These are phyloP conservation scores for Phytoseiulus persimilis DNA, from an alignment of 2,888 invertebrate species.

Conservation along the genomic window DNA sequence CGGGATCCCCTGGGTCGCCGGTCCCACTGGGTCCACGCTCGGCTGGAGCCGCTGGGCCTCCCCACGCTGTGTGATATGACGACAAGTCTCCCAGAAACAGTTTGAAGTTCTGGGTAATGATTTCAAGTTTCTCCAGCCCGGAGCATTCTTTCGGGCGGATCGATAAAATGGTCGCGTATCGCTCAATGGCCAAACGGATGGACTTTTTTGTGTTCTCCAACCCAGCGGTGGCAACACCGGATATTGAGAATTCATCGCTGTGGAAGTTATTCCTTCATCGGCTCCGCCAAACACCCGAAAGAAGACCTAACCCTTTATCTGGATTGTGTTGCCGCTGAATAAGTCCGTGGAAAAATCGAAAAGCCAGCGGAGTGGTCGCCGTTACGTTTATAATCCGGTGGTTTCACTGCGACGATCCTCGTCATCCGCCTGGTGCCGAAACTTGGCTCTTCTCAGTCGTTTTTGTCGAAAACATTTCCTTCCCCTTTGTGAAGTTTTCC, in stretches of 20 bases:
- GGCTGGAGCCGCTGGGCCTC: too few species aligned
- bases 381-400: background rate
- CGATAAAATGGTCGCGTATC: background rate
- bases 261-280: background rate
- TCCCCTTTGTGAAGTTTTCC: background rate
- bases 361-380: background rate
- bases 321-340: background rate
- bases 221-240: background rate
- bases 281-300: background rate
- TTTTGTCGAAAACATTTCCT: background rate
- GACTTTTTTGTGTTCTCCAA: background rate
- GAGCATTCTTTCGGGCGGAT: too few species aligned
- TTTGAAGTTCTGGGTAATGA: too few species aligned
- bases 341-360: background rate
- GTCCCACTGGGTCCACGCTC: too few species aligned
- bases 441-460: background rate
- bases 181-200: background rate
- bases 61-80: too few species aligned
- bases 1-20: too few species aligned
- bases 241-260: background rate
- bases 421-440: background rate
- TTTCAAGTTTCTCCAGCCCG: too few species aligned
- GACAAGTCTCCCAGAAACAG: too few species aligned
- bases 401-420: background rate
- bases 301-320: background rate